A percentile compares a stretch with the other conserved stretches of the same genome.
Evolutionary conservation across 2,113 vertebrate species (phyloP).

Genomic region (Rousettus leschenaultii): DNA sequence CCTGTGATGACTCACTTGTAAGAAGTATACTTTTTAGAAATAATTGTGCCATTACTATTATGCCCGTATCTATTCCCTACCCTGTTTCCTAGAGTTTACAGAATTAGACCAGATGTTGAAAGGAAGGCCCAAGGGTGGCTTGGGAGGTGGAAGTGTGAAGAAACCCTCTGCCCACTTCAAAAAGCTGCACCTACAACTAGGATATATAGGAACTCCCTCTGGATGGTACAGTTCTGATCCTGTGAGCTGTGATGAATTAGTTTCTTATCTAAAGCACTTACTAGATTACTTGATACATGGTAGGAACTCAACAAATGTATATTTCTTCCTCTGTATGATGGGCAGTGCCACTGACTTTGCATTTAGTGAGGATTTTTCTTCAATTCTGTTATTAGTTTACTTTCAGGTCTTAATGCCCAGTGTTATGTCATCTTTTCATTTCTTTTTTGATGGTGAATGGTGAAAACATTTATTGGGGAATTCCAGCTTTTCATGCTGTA

Average conservation of each 20-base stretch:
- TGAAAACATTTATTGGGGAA: background rate
- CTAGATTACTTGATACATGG: background rate
- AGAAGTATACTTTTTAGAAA: background rate
- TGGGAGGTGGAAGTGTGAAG: background rate
- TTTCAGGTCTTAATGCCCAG: background rate
- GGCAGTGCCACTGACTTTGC: background rate
- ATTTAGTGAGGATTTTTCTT: background rate
- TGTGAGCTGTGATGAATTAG: background rate
- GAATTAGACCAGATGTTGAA: background rate
- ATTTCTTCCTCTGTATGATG: background rate
- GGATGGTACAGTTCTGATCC: background rate
- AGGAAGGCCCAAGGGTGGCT: background rate
- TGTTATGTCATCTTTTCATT: background rate
- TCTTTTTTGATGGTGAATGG: background rate
- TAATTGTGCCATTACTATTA: background rate
- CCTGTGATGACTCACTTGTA: background rate
- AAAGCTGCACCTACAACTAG: background rate
- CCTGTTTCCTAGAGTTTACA: background rate
- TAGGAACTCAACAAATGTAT: background rate
- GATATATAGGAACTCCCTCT: background rate
- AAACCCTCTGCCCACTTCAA: background rate
- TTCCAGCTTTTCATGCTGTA: background rate
- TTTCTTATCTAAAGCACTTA: background rate
- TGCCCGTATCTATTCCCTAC: background rate
- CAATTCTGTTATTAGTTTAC: background rate